These are phyloP conservation scores for Gallinago media DNA, from an alignment of 2,113 vertebrate genomes.

Conservation along the genomic window DNA sequence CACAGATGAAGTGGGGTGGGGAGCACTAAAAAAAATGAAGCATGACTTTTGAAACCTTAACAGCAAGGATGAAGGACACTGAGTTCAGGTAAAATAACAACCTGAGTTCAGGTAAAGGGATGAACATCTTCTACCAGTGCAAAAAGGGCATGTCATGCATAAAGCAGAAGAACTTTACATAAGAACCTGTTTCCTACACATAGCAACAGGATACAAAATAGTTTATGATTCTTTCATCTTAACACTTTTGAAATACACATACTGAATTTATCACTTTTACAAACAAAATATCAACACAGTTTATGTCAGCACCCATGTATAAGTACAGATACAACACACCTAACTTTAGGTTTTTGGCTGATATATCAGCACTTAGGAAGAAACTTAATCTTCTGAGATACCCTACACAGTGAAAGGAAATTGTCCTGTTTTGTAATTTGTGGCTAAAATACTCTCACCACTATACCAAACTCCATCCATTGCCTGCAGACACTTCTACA, in stretches of 20 bases:
- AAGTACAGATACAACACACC: background rate
- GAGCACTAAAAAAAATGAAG: background rate
- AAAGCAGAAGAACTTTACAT: background rate
- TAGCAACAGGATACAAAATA: background rate
- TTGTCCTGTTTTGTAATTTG: background rate
- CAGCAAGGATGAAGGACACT: background rate
- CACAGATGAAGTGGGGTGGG: background rate
- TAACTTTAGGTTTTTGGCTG: background rate
- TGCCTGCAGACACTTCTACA: background rate
- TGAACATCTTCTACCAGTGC: fast-evolving
- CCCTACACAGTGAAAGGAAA: background rate
- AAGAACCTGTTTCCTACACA: background rate
- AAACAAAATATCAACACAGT: background rate
- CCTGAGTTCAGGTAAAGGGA: background rate
- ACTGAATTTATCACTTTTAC: background rate
- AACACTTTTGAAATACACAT: background rate
- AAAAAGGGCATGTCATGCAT: fast-evolving
- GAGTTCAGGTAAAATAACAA: background rate
- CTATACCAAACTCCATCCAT: background rate
- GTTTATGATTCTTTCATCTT: background rate
- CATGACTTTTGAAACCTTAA: background rate
- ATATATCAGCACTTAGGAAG: fast-evolving
- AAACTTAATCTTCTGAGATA: background rate
- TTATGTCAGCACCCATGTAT: background rate
- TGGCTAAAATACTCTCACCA: background rate